Conservation (phyloP, 2,797 vertebrate genomes). For the Emydoidea blandingii region DNA sequence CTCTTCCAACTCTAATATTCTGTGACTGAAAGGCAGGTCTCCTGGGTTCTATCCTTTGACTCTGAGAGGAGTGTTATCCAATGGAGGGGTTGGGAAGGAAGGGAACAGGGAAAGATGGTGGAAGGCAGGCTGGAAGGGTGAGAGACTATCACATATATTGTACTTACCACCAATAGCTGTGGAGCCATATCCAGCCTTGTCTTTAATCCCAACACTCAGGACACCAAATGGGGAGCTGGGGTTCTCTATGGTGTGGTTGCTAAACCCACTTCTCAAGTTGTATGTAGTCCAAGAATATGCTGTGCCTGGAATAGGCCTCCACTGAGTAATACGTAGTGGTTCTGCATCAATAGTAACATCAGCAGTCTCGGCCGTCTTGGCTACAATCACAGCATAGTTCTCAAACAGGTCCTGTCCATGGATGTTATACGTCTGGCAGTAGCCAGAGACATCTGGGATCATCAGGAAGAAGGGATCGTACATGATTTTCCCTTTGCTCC, state of each 20-base stretch:
- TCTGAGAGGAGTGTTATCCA: too few relatives aligned
- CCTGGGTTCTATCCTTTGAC: too few relatives aligned
- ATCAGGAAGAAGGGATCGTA: slow-evolving; percentile 77
- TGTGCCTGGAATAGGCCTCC: slow-evolving; percentile 63
- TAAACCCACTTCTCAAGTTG: slow-evolving; percentile 2
- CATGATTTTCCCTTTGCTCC: accelerated
- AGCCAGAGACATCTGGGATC: slow-evolving; percentile 57
- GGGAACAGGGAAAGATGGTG: background rate
- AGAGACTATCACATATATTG: background rate
- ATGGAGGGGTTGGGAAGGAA: too few relatives aligned
- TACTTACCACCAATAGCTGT: background rate
- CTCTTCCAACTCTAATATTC: too few relatives aligned
- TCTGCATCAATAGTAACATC: slow-evolving; percentile 56
- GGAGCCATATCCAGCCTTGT: background rate
- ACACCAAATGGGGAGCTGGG: background rate
- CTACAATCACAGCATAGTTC: slow-evolving; percentile 75
- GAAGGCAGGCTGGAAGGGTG: background rate
- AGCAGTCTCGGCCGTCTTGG: slow-evolving; percentile 26
- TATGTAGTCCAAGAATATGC: slow-evolving; percentile 79
- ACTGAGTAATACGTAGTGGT: slow-evolving; percentile 24
- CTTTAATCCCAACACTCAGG: background rate
- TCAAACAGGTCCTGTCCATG: slow-evolving; percentile 59
- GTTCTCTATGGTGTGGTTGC: background rate
- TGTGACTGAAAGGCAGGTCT: too few relatives aligned
- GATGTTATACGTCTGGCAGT: slow-evolving; percentile 76